Conservation (phyloP, 2,888 invertebrate genomes). For the Alloplasta piceator region DNA sequence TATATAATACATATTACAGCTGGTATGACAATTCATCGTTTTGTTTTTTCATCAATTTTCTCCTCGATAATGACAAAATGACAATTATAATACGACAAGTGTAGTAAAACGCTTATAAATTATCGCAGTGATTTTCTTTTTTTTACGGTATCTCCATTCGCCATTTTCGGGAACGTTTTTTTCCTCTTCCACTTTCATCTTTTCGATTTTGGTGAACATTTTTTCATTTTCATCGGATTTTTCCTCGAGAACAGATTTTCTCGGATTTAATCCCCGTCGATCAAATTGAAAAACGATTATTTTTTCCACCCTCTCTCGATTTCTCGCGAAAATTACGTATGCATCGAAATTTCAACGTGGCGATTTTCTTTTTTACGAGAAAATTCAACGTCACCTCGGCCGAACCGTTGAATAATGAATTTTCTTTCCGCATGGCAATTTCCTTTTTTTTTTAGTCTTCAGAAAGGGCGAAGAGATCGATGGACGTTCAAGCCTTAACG, state of each 20-base stretch:
- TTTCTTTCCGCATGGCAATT: not conserved
- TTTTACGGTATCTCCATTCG: not conserved
- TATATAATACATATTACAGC: constrained; percentile 80
- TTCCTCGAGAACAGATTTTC: not conserved
- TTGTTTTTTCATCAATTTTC: constrained; percentile 65
- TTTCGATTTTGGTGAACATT: constrained; percentile 2
- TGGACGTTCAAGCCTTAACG: constrained; percentile 24
- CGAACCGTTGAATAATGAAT: constrained; percentile 1
- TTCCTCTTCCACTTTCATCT: not conserved
- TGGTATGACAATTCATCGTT: constrained; percentile 69
- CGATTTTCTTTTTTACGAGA: constrained; percentile 34
- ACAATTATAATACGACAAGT: constrained; percentile 61
- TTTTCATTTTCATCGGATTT: no score
- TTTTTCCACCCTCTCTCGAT: constrained; percentile 6
- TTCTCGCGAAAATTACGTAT: constrained; percentile 49
- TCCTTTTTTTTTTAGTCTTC: not conserved
- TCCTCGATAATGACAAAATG: constrained; percentile 72
- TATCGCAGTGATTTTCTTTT: constrained; percentile 38
- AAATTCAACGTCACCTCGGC: not conserved
- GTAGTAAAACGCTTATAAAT: constrained; percentile 53
- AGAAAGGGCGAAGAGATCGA: constrained; percentile 3
- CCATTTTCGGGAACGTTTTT: constrained; percentile 14
- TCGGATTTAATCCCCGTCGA: not conserved
- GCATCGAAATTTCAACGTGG: constrained; percentile 36
- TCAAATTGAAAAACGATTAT: constrained; percentile 27